A percentile compares a stretch with the other conserved stretches of the same genome.
These are phyloP conservation scores for Molossus molossus DNA, from an alignment of 2,797 vertebrate species.

Conservation along the genomic window DNA sequence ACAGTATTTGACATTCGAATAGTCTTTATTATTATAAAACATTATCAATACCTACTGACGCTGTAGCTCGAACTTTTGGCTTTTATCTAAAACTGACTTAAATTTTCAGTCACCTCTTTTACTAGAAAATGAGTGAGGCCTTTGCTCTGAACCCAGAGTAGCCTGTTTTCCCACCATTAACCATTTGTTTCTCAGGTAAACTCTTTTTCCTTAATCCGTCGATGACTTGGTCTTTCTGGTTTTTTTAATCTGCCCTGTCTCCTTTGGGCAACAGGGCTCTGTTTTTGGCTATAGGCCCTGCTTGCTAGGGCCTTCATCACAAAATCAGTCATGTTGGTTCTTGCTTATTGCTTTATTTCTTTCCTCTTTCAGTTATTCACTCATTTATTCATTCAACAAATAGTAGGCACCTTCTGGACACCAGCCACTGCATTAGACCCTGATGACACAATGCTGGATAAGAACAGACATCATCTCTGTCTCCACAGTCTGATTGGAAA, in stretches of 20 bases:
- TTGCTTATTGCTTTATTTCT: background rate
- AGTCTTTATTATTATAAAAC: constrained; percentile 11
- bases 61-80: background rate
- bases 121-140: background rate
- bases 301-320: background rate
- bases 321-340: background rate
- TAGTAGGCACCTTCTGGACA: background rate
- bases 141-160: background rate
- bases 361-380: background rate
- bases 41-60: background rate
- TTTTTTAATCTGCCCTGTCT: background rate
- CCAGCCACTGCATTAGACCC: background rate
- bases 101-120: background rate
- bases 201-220: background rate
- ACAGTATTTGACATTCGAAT: background rate
- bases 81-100: constrained; percentile 9
- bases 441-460: background rate
- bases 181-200: background rate
- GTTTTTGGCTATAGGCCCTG: background rate
- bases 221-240: background rate
- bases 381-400: background rate
- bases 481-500: background rate
- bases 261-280: background rate
- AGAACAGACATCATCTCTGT: background rate
- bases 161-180: background rate